Conservation (phyloP, 2,113 vertebrate species). For the Megaleporinus macrocephalus region DNA sequence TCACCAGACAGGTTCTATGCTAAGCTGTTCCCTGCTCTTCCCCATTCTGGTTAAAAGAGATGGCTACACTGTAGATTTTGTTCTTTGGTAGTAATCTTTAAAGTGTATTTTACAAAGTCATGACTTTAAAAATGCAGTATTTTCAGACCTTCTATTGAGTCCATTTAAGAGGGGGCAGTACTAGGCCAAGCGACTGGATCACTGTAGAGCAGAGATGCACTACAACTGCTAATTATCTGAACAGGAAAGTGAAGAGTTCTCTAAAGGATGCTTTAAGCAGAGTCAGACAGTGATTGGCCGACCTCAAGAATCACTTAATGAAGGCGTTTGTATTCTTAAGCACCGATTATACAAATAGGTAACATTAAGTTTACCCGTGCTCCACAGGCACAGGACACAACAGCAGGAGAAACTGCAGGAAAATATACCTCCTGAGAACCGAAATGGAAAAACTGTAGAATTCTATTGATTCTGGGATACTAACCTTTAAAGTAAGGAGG, state of each 20-base stretch:
- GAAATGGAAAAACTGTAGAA: background rate
- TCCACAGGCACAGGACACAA: background rate
- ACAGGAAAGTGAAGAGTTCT: background rate
- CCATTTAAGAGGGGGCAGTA: background rate
- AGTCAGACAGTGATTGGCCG: background rate
- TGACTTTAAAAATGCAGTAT: background rate
- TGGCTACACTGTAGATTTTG: background rate
- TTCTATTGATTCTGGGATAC: background rate
- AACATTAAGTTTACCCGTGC: slow-evolving; percentile 6
- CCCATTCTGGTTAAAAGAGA: no score
- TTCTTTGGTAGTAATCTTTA: background rate
- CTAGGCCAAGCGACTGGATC: background rate
- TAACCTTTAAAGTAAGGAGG: no score
- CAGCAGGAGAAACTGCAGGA: background rate
- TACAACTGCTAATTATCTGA: background rate
- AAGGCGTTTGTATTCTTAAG: slow-evolving; percentile 30
- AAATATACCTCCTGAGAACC: background rate
- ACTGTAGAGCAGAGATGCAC: background rate
- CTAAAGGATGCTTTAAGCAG: background rate
- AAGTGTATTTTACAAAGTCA: background rate
- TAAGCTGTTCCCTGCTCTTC: background rate
- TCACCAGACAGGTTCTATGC: no score
- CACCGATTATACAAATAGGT: slow-evolving; percentile 5
- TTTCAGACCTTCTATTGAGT: background rate
- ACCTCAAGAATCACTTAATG: slow-evolving; percentile 8